Conservation (phyloP, 2,888 invertebrate species). For the Bedellia somnulentella region DNA sequence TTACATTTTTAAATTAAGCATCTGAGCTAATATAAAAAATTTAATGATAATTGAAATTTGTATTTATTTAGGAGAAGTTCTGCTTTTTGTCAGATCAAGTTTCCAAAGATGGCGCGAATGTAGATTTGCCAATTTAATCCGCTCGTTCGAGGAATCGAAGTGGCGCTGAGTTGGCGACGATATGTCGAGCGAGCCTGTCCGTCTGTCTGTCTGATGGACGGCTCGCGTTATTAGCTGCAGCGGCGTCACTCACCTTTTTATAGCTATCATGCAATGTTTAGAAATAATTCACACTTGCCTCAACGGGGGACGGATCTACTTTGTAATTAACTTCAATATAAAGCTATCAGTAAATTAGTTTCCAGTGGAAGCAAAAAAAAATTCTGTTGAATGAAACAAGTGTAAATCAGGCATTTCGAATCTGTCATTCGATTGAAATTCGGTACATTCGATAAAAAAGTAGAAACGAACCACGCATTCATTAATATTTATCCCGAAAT, state of each 20-base stretch:
- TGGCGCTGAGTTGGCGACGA: constrained; percentile 17
- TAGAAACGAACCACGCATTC: constrained; percentile 38
- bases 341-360: no score
- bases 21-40: constrained; percentile 44
- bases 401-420: constrained; percentile 58
- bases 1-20: constrained; percentile 36
- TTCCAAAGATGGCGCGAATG: constrained; percentile 37
- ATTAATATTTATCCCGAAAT: constrained; percentile 43
- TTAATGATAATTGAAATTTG: constrained; percentile 57
- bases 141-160: constrained; percentile 31
- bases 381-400: no score
- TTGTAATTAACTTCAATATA: constrained; percentile 6
- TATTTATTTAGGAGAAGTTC: constrained; percentile 39
- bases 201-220: constrained; percentile 23
- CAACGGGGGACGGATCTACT: no score
- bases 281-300: no score
- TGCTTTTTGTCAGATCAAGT: constrained; percentile 42
- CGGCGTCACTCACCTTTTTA: constrained; percentile 19
- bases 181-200: constrained; percentile 17
- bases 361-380: no score
- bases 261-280: no score
- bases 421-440: constrained; percentile 55
- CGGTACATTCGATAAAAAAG: constrained; percentile 43
- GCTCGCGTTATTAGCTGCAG: constrained; percentile 24
- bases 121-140: constrained; percentile 48